These are phyloP conservation scores for Tetramorium alpestre DNA, from an alignment of 1,140 invertebrate genomes.

Conservation along the genomic window DNA sequence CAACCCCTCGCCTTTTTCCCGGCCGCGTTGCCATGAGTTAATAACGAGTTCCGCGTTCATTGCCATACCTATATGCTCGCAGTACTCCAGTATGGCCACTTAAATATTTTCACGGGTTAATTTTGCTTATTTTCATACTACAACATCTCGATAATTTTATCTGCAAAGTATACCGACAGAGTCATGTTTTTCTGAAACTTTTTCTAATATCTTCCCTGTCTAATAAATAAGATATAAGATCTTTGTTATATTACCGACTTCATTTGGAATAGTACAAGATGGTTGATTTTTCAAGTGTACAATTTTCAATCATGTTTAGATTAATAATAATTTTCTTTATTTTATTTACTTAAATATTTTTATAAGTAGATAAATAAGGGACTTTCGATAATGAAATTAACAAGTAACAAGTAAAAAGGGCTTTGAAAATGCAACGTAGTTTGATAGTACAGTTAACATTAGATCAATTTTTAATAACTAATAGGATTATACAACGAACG, in stretches of 20 bases:
- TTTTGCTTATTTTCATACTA: not conserved
- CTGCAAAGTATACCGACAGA: not conserved
- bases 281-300: not conserved
- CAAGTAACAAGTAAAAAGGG: no score
- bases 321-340: not conserved
- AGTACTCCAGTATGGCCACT: not conserved
- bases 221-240: not conserved
- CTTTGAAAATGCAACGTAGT: no score
- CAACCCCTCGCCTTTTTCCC: slow-evolving; percentile 52
- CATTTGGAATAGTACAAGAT: no score
- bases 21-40: slow-evolving; percentile 43
- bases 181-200: not conserved
- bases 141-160: slow-evolving; percentile 1
- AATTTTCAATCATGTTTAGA: not conserved
- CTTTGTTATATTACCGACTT: not conserved
- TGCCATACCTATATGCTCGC: slow-evolving; percentile 39
- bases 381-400: no score
- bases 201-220: not conserved
- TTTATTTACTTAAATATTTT: not conserved
- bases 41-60: slow-evolving; percentile 66
- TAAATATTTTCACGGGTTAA: slow-evolving; percentile 47
- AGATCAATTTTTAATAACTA: no score
- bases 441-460: no score
- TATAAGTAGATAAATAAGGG: no score
- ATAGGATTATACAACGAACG: no score